phyloP scores from a whole-genome alignment of 2,888 invertebrate species.

The Melangyna quadrimaculata region DNA sequence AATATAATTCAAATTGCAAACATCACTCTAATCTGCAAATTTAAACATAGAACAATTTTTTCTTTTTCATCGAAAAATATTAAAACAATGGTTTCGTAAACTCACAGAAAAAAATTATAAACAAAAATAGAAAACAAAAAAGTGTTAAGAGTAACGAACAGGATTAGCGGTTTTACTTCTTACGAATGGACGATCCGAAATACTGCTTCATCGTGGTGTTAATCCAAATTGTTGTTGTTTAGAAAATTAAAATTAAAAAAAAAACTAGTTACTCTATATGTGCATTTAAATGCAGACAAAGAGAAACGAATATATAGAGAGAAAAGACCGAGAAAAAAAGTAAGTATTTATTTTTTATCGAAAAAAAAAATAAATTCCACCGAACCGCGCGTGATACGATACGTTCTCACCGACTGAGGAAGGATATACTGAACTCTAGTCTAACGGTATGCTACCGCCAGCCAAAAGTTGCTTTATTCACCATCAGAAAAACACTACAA shows the following conservation, averaged over 20 bases:
- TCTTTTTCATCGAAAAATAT: neutral
- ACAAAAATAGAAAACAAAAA: neutral
- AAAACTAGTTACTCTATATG: neutral
- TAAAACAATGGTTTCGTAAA: neutral
- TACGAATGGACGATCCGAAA: slow-evolving; percentile 43
- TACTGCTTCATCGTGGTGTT: slow-evolving; percentile 63
- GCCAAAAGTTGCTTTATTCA: slow-evolving; percentile 37
- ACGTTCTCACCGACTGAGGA: slow-evolving; percentile 67
- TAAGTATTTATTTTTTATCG: slow-evolving; percentile 55
- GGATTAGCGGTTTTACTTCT: slow-evolving; percentile 58
- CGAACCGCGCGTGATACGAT: slow-evolving; percentile 70
- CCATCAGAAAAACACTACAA: slow-evolving; percentile 33
- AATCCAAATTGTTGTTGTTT: slow-evolving; percentile 50
- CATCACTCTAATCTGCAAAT: slow-evolving; percentile 24
- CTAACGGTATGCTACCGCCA: slow-evolving; percentile 38
- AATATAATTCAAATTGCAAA: slow-evolving; percentile 33
- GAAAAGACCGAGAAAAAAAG: slow-evolving; percentile 33
- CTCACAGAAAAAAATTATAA: slow-evolving; percentile 19
- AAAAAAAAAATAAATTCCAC: slow-evolving; percentile 60
- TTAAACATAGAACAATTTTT: slow-evolving; percentile 1
- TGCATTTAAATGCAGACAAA: slow-evolving; percentile 31
- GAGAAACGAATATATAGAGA: slow-evolving; percentile 30
- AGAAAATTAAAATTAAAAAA: neutral
- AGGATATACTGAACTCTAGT: slow-evolving; percentile 66
- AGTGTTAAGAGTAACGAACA: slow-evolving; percentile 28